These are phyloP conservation scores for Euzophera pinguis DNA, from an alignment of 2,888 invertebrate genomes.

Conservation along the genomic window DNA sequence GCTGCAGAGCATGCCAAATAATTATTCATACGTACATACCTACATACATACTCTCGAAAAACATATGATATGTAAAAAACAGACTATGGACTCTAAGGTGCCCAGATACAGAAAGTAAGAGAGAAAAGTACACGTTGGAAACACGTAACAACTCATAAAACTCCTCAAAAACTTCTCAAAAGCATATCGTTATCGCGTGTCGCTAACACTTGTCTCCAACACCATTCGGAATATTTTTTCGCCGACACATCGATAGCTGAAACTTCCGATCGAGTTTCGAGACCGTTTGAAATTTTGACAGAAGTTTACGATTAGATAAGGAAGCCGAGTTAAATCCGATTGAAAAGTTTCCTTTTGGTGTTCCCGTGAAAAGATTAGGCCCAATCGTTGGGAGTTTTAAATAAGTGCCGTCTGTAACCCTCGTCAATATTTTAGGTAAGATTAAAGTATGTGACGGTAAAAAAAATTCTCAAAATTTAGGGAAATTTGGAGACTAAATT, in stretches of 20 bases:
- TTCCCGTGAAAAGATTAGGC: conserved; percentile 54
- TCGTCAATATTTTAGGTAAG: neutral
- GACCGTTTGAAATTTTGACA: conserved; percentile 58
- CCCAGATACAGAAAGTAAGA: too few relatives aligned
- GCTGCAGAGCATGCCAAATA: too few relatives aligned
- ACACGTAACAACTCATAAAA: neutral
- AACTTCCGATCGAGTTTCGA: conserved; percentile 37
- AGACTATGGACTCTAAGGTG: too few relatives aligned
- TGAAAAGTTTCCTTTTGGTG: conserved; percentile 62
- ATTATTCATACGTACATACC: too few relatives aligned
- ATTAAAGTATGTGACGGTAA: too few relatives aligned
- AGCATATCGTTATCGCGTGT: conserved; percentile 24
- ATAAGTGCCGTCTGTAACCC: conserved; percentile 23
- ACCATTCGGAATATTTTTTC: conserved; percentile 27
- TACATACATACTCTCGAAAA: too few relatives aligned
- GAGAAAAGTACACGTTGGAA: too few relatives aligned
- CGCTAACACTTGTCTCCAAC: conserved; percentile 14
- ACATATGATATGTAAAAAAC: too few relatives aligned
- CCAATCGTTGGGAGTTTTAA: conserved; percentile 41
- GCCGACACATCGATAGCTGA: conserved; percentile 26
- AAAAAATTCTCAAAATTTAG: too few relatives aligned
- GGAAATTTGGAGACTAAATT: too few relatives aligned
- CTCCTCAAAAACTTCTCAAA: conserved; percentile 3
- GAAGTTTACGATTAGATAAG: conserved; percentile 65
- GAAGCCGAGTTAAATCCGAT: conserved; percentile 60